Base-by-base conservation (phyloP, 2,888 invertebrate genomes). In the Rhagophthalmus giganteus region DNA sequence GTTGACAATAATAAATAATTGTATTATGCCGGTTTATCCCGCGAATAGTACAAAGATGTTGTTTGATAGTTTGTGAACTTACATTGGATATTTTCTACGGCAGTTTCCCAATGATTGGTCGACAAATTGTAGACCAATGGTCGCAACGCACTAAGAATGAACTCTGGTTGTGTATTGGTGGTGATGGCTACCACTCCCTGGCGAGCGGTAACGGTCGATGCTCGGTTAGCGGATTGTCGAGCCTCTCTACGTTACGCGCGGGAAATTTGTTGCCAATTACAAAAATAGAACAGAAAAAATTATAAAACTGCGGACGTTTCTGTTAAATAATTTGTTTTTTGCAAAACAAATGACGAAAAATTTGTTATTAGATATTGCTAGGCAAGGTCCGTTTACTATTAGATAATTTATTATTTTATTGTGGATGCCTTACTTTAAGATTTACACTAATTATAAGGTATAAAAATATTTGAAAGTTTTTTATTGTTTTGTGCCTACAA, bases 91-190 rank as follows among this genome's bases (percentile, higher is more conserved):
- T 79, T 81, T 81, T 80, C 79, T 79, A 78, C 76, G 76, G 83
- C 83, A 85, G 84, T 87, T 84, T 87, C 84, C 82, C 87, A 81
- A 87, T 88, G 89, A 89, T 90, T 90, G 90, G 89, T 86, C 86
- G 86, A 84, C 84, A 82, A 85, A 84, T 81, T 83, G 82, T 86
- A 86, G 85, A 85, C 86, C 86, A 87, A 87, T 87, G 87, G 86
- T 81, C 86, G 85, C 85, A 82, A 82, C 83, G 86, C 86, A 78
- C 76, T 76, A 74, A 70, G 75, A 73, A 74, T 80, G 79, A 80
- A 79, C 80, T 20, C 81, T 74, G 81, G 81, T 79, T 80, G 81
- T 79, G 83, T 83, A 85, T 83, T 85, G 83, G 84, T 83, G 84
- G 83, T 81, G 72, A 75, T 72, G 74, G 76, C 79, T 81, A 82